Base-by-base conservation (phyloP, 2,888 invertebrate genomes). In the Brachyopa scutellaris region DNA sequence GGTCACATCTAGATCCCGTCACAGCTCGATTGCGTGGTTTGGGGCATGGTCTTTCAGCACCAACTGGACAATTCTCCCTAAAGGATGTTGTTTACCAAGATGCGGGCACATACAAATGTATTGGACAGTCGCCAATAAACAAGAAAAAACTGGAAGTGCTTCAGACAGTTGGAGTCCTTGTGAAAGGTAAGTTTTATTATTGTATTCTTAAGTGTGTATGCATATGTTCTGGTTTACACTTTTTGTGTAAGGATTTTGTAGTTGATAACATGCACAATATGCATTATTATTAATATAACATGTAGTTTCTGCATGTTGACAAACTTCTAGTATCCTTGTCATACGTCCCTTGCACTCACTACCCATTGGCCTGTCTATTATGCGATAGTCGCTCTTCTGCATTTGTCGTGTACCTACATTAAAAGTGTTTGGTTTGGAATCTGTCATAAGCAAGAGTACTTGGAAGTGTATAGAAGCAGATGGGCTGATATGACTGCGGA, bases 51-150 rank as follows among this genome's bases (percentile, higher is more conserved):
- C 91, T 92, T 84, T 88, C 89, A 13, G 86, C 89, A 76, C 90
- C 91, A 70, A 93, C 93, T 11, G 93, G 93, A 49, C 93, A 93
- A 84, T 92, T 95, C 82, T 92, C 93, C 31, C 90, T 95, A 33
- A 94, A 94, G 86, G 93, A 94, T 85, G 94, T 95, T 70, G 92
- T 95, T 74, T 95, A 95, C 88, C 95, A 95, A 88, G 95, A 95
- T 87, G 95, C 94, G 26, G 95, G 95, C 13, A 94, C 94, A 86
- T 95, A 95, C 89, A 92, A 94, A 85, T 95, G 95, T 89, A 93
- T 94, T 45, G 93, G 91, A 29, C 90, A 91, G 80, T 90, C 90
- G 38, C 84, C 89, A 62, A 86, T 87, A 79, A 90, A 91, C 62
- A 91, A 91, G 77, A 91, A 92, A 85, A 91, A 92, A 86, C 87